Conservation (phyloP, 2,797 vertebrate genomes). For the Setipinna tenuifilis region DNA sequence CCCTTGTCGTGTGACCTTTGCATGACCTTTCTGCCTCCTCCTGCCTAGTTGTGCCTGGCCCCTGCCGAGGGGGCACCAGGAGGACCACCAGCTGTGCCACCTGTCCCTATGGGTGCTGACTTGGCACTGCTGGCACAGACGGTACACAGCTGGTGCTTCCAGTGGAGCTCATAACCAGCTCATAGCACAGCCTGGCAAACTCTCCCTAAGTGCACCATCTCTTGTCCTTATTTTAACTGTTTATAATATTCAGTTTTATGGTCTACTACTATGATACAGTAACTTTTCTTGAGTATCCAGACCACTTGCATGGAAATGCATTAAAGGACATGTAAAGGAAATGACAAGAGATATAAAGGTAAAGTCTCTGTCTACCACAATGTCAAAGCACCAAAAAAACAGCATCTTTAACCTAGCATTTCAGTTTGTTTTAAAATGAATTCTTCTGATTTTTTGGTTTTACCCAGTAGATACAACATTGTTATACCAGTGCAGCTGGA, state of each 20-base stretch:
- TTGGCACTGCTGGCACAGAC: conserved; percentile 1
- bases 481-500: no score
- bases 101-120: not conserved
- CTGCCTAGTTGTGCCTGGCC: not conserved
- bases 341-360: not conserved
- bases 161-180: not conserved
- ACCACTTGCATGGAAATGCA: no score
- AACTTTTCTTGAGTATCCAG: no score
- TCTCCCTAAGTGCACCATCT: not conserved
- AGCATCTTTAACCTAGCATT: no score
- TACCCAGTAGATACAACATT: no score
- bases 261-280: no score
- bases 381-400: no score
- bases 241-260: no score
- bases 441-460: no score
- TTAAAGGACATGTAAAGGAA: not conserved
- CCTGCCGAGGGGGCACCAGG: not conserved
- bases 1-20: not conserved
- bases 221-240: not conserved
- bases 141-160: not conserved
- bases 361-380: not conserved
- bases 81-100: conserved; percentile 2
- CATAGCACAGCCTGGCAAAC: not conserved
- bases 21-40: not conserved
- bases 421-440: no score